A percentile compares a stretch with the other conserved stretches of the same genome.
These are phyloP conservation scores for Eueremaeus valkanovi DNA, from an alignment of 2,888 invertebrate genomes.

Conservation along the genomic window DNA sequence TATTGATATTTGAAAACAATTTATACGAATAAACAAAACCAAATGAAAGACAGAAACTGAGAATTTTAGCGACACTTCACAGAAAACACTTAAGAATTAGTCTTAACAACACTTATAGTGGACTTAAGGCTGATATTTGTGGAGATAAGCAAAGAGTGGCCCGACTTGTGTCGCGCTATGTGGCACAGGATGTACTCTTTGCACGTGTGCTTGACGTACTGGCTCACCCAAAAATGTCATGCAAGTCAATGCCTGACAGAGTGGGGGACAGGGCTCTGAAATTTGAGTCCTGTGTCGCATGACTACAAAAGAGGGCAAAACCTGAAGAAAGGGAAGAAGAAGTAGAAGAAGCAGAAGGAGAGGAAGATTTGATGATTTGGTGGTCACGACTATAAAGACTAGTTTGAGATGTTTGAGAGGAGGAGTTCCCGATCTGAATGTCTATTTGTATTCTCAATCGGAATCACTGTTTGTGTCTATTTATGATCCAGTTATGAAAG, in stretches of 20 bases:
- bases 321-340: neutral
- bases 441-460: too few species aligned
- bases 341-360: conserved; percentile 22
- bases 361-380: conserved; percentile 37
- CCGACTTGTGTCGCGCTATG: neutral
- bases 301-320: conserved; percentile 24
- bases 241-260: conserved; percentile 6
- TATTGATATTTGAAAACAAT: neutral
- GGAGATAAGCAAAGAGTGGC: neutral
- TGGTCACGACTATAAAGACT: conserved; percentile 18
- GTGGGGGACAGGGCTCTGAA: conserved; percentile 5
- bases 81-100: neutral
- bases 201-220: conserved; percentile 27
- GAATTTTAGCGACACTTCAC: neutral
- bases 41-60: neutral
- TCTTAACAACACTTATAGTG: neutral
- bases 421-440: too few species aligned
- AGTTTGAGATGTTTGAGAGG: conserved; percentile 18
- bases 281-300: conserved; percentile 40
- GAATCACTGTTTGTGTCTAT: too few species aligned
- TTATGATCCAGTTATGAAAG: too few species aligned
- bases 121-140: neutral
- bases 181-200: conserved; percentile 29
- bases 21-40: neutral
- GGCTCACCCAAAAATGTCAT: neutral